Evolutionary conservation across 2,797 vertebrate genomes (phyloP), one percentile per base, ranked within the genome.

Genomic region (Euthynnus affinis): DNA sequence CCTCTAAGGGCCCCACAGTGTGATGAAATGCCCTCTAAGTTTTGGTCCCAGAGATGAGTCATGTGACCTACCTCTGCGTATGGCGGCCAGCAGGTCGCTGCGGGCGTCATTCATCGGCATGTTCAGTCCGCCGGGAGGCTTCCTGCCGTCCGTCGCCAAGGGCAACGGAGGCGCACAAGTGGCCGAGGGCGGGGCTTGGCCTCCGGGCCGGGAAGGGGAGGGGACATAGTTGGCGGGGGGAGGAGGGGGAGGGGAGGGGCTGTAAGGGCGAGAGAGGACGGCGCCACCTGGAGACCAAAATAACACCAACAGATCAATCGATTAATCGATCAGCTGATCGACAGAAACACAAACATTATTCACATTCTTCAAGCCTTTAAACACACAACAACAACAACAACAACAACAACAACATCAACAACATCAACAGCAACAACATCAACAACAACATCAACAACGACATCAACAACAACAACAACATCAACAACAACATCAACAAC

Each of bases 31-130:
- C 5, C 7, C 32, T 34, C 9, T 37, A 9, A 37, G 34, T 37
- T 9, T 6, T 37, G 34, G 34, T 9, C 34, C 6, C 34, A 37
- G 12, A 5, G 3, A 14, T 4, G 40, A 3, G 51, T 22, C 20
- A n/a, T 23, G 51, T 22, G 51, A 20, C 9, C 7, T 18, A 53
- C 96, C 96, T 94, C 96, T 94, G 44, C 96, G 96, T 63, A 97
- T 97, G 65, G 96, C 96, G 0, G 96, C 96, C 53, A 97, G 93
- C 60, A 97, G 92, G 88, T 97, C 96, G 7, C 96, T 97, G 62
- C 96, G 95, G 51, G 96, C 96, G 0, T 97, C 96, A 37, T 95
- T 97, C 89, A 96, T 94, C 9, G 96, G 94, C 29, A 96, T 73
- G 57, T 92, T 94, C 0, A 90, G 87, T 81, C 94, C 96, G 5